Percentiles rank a stretch among this genome's conserved stretches.
Evolutionary conservation across 1,140 invertebrate genomes (phyloP).

Genomic region (Drosophila carrolli): DNA sequence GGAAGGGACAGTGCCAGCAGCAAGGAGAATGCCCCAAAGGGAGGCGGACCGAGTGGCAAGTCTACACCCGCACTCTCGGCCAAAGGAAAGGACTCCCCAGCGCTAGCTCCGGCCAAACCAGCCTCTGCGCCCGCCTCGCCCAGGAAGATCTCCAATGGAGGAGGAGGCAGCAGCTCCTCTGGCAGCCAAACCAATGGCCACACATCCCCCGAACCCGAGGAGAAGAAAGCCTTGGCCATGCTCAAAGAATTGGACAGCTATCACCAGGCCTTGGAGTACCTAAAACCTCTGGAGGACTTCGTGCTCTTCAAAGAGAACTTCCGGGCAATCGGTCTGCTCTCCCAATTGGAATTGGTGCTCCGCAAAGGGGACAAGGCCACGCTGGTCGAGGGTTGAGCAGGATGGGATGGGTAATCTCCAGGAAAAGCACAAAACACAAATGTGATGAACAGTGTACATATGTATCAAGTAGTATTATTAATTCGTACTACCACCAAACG

Average conservation of each 20-base stretch:
- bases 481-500: conserved; percentile 36
- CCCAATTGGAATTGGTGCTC: conserved; percentile 72
- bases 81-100: conserved; percentile 50
- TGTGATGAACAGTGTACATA: conserved; percentile 77
- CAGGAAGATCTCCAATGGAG: conserved; percentile 37
- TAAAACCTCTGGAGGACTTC: conserved; percentile 79
- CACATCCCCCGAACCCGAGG: conserved; percentile 52
- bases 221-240: conserved; percentile 9
- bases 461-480: conserved; percentile 70
- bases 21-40: conserved; percentile 68
- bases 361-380: conserved; percentile 73
- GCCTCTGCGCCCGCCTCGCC: conserved; percentile 54
- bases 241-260: conserved; percentile 71
- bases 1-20: conserved; percentile 72
- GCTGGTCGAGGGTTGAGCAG: conserved; percentile 55
- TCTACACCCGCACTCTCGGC: conserved; percentile 56
- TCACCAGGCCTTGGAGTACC: conserved; percentile 70
- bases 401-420: neutral
- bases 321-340: conserved; percentile 76
- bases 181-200: conserved; percentile 63
- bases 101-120: conserved; percentile 8
- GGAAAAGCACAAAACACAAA: conserved; percentile 60
- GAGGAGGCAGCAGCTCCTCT: conserved; percentile 2
- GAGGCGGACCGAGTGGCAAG: conserved; percentile 58
- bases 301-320: conserved; percentile 81